Conservation (phyloP, 2,888 invertebrate species). For the Cryptocheilus praepositus region DNA sequence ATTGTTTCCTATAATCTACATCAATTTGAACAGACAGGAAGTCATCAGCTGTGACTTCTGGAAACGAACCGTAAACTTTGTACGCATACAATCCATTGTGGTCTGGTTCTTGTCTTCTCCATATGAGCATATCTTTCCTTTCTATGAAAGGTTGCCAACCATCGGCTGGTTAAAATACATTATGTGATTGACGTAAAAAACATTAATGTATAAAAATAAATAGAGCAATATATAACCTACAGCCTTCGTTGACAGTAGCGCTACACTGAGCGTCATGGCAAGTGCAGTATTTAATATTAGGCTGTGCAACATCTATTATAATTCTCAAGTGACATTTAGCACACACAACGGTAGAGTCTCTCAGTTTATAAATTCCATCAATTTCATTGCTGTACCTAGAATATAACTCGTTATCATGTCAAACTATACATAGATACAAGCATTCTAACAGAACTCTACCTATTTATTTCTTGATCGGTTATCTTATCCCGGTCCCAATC, state of each 20-base stretch:
- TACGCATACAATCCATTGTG: constrained; percentile 85
- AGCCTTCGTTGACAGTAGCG: constrained; percentile 34
- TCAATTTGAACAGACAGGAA: constrained; percentile 90
- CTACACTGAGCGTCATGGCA: constrained; percentile 64
- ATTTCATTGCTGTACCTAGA: constrained; percentile 77
- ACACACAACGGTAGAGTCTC: constrained; percentile 77
- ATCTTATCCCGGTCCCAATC: constrained; percentile 81
- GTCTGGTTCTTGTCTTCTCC: constrained; percentile 83
- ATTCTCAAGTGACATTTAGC: constrained; percentile 75
- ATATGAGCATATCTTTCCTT: constrained; percentile 86
- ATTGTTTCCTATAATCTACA: constrained; percentile 84
- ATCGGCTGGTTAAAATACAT: constrained; percentile 18
- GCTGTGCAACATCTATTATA: constrained; percentile 71
- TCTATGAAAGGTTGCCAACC: constrained; percentile 87
- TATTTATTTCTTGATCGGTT: constrained; percentile 77
- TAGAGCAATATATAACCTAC: constrained; percentile 40
- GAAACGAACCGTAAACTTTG: constrained; percentile 90
- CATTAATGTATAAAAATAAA: constrained; percentile 20
- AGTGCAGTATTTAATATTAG: constrained; percentile 76
- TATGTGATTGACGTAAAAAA: background rate
- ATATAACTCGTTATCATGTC: constrained; percentile 11
- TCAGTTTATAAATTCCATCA: constrained; percentile 77
- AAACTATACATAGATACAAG: background rate
- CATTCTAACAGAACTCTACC: constrained; percentile 60
- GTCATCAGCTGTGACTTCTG: constrained; percentile 86